phyloP scores from a whole-genome alignment of 2,113 vertebrate genomes.

The Circaetus gallicus region DNA sequence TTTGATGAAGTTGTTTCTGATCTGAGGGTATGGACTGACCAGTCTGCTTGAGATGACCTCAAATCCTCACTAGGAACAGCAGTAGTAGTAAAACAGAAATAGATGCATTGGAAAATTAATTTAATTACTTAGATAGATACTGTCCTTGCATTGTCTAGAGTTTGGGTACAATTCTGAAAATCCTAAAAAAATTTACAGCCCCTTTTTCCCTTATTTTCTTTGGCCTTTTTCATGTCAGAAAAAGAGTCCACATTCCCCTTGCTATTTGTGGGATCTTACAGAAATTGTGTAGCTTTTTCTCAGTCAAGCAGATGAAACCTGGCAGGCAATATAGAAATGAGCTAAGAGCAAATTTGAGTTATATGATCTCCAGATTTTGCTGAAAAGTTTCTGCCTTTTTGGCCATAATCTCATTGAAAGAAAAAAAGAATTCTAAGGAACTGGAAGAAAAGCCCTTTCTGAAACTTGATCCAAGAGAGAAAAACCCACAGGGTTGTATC shows the following conservation, averaged over 20 bases:
- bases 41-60: constrained; percentile 26
- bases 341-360: neutral
- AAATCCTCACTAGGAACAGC: constrained; percentile 1
- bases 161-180: neutral
- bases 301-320: neutral
- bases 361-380: neutral
- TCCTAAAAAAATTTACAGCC: neutral
- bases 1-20: constrained; percentile 65
- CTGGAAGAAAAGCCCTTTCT: neutral
- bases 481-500: neutral
- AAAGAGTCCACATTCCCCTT: neutral
- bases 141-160: neutral
- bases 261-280: neutral
- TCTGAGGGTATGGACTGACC: constrained; percentile 53
- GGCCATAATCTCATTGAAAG: neutral
- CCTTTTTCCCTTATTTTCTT: neutral
- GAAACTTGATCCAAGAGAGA: neutral
- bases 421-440: neutral
- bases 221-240: neutral
- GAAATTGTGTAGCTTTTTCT: neutral
- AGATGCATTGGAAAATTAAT: constrained; percentile 30
- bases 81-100: neutral
- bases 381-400: neutral
- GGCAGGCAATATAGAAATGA: neutral
- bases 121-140: neutral